These are phyloP conservation scores for Chymomyza costata DNA, from an alignment of 1,140 invertebrate genomes.

Conservation along the genomic window DNA sequence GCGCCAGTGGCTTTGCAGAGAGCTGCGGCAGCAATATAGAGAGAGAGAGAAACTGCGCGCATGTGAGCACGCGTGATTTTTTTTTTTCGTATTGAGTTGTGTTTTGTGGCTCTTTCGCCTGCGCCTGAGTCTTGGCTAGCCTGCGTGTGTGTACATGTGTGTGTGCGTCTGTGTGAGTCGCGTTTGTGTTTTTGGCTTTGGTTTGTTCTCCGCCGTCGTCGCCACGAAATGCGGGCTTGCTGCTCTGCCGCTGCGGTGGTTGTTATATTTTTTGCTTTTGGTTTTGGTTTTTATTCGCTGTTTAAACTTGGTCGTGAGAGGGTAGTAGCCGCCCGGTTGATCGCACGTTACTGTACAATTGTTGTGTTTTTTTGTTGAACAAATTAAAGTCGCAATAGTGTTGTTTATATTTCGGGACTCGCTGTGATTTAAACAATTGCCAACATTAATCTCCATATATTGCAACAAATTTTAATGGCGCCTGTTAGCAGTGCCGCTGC, in stretches of 20 bases:
- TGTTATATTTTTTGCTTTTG: constrained; percentile 64
- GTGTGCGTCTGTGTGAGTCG: constrained; percentile 32
- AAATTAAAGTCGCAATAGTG: too few species aligned
- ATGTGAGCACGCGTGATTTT: constrained; percentile 63
- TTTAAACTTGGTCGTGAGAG: constrained; percentile 75
- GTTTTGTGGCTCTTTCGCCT: constrained; percentile 39
- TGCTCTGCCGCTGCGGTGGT: constrained; percentile 58
- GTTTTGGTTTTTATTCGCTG: constrained; percentile 70
- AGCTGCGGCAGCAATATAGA: constrained; percentile 5
- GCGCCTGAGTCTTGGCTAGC: constrained; percentile 24
- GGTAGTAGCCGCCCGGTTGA: constrained; percentile 53
- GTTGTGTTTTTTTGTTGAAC: constrained; percentile 17
- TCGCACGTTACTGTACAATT: constrained; percentile 5
- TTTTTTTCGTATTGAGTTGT: constrained; percentile 2
- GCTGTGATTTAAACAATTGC: constrained; percentile 10
- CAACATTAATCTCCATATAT: constrained; percentile 32
- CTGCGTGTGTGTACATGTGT: not conserved
- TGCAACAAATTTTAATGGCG: constrained; percentile 53
- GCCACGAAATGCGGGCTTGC: constrained; percentile 34
- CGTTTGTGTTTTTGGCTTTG: constrained; percentile 26
- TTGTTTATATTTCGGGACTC: too few species aligned
- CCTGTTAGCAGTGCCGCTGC: constrained; percentile 34
- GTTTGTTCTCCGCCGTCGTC: constrained; percentile 24
- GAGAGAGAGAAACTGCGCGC: constrained; percentile 22
- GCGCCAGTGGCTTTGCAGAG: constrained; percentile 10